Conservation (phyloP, 64 coral and sea anemone genomes). For the Stichodactyla helianthus region DNA sequence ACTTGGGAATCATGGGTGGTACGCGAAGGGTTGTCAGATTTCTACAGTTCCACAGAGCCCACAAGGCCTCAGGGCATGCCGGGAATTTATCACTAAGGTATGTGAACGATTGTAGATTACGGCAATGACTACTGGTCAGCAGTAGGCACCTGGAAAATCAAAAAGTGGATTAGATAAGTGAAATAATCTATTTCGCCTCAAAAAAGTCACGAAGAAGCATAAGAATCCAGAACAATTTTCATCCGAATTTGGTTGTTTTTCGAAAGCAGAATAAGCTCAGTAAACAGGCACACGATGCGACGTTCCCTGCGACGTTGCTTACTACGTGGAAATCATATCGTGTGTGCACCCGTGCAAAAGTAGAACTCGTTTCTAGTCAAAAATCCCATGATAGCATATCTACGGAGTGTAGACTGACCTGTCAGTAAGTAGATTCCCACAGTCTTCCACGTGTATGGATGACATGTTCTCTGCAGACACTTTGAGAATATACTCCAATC, state of each 20-base stretch:
- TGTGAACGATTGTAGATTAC: constrained; percentile 46
- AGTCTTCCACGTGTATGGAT: constrained; percentile 76
- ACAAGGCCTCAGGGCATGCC: constrained; percentile 81
- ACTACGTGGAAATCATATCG: too few species aligned
- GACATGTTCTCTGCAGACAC: constrained; percentile 40
- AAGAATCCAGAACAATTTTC: too few species aligned
- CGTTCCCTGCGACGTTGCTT: too few species aligned
- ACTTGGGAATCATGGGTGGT: constrained; percentile 67
- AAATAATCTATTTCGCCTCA: too few species aligned
- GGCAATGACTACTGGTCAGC: constrained; percentile 56
- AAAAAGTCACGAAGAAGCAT: too few species aligned
- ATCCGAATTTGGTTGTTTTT: too few species aligned
- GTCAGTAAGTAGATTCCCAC: constrained; percentile 60
- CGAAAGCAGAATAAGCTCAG: too few species aligned
- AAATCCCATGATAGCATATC: background rate
- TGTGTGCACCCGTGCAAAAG: too few species aligned
- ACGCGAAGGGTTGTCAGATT: constrained; percentile 53
- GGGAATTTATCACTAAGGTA: constrained; percentile 81
- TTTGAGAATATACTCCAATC: constrained; percentile 70
- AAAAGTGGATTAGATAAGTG: background rate
- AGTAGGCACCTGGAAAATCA: constrained; percentile 45
- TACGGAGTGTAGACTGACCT: constrained; percentile 40
- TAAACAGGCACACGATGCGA: too few species aligned
- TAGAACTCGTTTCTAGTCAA: too few species aligned
- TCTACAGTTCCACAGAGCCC: constrained; percentile 74